phyloP scores from a whole-genome alignment of 1,140 invertebrate genomes.

The Galendromus occidentalis region DNA sequence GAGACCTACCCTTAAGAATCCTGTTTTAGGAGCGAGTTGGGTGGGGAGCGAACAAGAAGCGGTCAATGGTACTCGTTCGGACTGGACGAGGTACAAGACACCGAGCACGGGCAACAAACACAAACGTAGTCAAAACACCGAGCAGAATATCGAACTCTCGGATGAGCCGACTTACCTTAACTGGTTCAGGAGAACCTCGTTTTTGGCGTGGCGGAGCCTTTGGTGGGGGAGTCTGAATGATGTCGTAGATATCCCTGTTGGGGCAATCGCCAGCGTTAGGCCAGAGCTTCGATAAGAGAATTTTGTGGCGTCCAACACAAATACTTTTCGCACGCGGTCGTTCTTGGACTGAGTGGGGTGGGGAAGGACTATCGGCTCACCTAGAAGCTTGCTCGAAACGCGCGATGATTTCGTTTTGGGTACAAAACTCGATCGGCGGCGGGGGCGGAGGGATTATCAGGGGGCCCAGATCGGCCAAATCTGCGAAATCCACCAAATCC shows the following conservation, averaged over 20 bases:
- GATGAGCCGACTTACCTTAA: background rate
- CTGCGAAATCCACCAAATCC: background rate
- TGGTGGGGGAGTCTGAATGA: background rate
- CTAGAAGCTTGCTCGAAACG: constrained; percentile 4
- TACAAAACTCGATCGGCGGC: constrained; percentile 6
- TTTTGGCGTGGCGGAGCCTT: constrained; percentile 8
- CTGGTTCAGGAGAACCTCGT: constrained; percentile 4
- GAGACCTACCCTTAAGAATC: constrained; percentile 4
- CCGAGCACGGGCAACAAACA: background rate
- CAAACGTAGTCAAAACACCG: background rate
- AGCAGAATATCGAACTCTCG: background rate
- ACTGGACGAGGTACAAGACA: background rate
- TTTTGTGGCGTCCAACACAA: background rate
- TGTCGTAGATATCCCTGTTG: constrained; percentile 4
- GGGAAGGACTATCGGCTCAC: background rate
- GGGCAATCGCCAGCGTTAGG: background rate
- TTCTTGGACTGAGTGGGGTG: background rate
- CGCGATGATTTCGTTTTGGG: constrained; percentile 6
- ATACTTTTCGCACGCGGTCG: background rate
- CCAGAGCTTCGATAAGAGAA: background rate
- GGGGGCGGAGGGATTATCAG: background rate
- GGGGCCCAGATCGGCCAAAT: background rate
- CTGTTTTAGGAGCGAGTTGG: background rate
- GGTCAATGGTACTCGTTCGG: background rate
- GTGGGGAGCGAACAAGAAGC: background rate